Evolutionary conservation across 2,888 invertebrate genomes (phyloP), one percentile per base, ranked within the genome.

Genomic region (Drosophila kambysellisi): DNA sequence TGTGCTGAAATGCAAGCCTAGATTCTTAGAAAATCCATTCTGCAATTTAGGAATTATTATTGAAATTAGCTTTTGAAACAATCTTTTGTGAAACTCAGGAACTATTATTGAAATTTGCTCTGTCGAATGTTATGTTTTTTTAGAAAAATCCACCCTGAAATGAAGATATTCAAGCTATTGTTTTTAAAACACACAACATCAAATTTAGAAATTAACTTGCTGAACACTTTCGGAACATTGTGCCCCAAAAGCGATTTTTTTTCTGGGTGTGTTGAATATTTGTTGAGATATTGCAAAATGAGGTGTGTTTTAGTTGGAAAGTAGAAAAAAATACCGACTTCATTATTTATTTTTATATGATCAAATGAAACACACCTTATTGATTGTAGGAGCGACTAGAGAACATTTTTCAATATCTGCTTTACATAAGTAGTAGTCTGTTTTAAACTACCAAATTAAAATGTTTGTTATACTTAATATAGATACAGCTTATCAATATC

Each of bases 201-300:
- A 41, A 41, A 12, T 20, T 4, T 12, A 7, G 4, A 46, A 20
- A 41, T 11, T 11, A 0, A 4, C 2, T 9, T 4, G n/a, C 41
- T n/a, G n/a, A 41, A 41, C 6, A 15, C 2, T 6, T 6, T 15
- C 15, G 6, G 15, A 37, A 7, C 15, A 37, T 6, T 37, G 37
- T 2, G 37, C 15, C 9, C n/a, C 41, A 2, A 41, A 20, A 4
- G 1, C 11, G 3, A 4, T 4, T 8, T 46, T 46, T 46, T 46
- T 25, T 8, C 15, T 2, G 25, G 25, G 46, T 25, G 46, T 25
- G 4, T 15, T 46, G 25, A 41, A 11, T 51, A 20, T 20, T 43
- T 35, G 53, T 20, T 48, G 29, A 20, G 4, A 48, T 29, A 64
- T 58, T 41, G 39, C 20, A 11, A 54, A 46, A 29, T 20, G 29